phyloP scores from a whole-genome alignment of 2,888 invertebrate species.

The Endomychus coccineus region DNA sequence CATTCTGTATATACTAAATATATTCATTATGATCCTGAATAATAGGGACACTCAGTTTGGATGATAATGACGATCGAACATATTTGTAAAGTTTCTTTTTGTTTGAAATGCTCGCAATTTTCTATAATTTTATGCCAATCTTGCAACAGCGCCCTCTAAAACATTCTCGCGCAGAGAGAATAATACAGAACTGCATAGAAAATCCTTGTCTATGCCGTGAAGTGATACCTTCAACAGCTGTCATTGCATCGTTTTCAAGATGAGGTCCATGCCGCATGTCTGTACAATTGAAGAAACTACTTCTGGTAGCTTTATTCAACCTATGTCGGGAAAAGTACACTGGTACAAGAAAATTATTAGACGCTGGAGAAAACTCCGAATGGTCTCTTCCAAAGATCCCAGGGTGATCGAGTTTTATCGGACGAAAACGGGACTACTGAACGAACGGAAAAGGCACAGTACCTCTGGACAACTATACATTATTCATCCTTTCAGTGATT shows the following conservation, averaged over 20 bases:
- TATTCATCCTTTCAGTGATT: slow-evolving; percentile 14
- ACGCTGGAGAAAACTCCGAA: slow-evolving; percentile 1
- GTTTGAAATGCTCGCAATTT: too few relatives aligned
- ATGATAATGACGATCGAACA: too few relatives aligned
- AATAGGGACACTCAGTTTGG: too few relatives aligned
- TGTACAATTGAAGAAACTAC: slow-evolving; percentile 8
- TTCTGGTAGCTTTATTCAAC: slow-evolving; percentile 5
- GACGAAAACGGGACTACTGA: slow-evolving; percentile 9
- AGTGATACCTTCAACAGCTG: neutral
- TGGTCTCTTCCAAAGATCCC: slow-evolving; percentile 13
- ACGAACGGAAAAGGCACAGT: slow-evolving; percentile 9
- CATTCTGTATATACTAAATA: too few relatives aligned
- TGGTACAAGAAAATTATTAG: slow-evolving; percentile 5
- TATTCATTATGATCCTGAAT: too few relatives aligned
- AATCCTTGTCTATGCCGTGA: neutral
- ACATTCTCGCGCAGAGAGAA: too few relatives aligned
- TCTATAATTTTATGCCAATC: too few relatives aligned
- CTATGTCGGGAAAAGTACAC: neutral
- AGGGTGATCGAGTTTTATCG: slow-evolving; percentile 12
- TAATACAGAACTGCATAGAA: too few relatives aligned
- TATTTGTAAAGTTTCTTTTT: too few relatives aligned
- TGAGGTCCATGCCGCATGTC: slow-evolving; percentile 12
- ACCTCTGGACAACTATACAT: slow-evolving; percentile 6
- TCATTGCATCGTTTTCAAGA: slow-evolving; percentile 1
- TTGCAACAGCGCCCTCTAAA: too few relatives aligned